These are phyloP conservation scores for Nycticebus coucang DNA, from an alignment of 2,113 vertebrate genomes.

Conservation along the genomic window DNA sequence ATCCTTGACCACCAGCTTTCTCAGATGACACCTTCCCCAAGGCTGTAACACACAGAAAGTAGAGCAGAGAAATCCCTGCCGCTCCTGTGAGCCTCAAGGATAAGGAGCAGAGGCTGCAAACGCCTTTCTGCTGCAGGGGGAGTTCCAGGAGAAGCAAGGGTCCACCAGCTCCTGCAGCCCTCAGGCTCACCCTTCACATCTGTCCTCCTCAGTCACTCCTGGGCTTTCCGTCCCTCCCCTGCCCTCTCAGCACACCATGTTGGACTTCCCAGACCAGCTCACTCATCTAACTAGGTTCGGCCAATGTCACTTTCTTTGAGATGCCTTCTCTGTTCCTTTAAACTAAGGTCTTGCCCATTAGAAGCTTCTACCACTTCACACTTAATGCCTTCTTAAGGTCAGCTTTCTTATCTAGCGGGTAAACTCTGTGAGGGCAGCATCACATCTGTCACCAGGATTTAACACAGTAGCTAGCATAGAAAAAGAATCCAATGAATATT, in stretches of 20 bases:
- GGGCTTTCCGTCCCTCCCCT: neutral
- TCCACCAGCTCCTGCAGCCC: neutral
- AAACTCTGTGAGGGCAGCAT: neutral
- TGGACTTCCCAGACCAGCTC: neutral
- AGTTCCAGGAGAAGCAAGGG: neutral
- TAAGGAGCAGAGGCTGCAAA: neutral
- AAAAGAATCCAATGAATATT: neutral
- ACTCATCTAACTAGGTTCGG: neutral
- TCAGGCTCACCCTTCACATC: neutral
- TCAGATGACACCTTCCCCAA: neutral
- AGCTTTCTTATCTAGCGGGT: neutral
- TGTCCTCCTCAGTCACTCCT: neutral
- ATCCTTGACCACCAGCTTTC: neutral
- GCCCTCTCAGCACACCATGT: neutral
- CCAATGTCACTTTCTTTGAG: neutral
- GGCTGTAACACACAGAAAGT: neutral
- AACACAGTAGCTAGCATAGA: neutral
- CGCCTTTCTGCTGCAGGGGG: neutral
- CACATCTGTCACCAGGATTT: neutral
- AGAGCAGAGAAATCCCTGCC: neutral
- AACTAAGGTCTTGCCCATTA: neutral
- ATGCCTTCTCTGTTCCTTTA: neutral
- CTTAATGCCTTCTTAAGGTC: neutral
- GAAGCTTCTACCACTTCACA: neutral
- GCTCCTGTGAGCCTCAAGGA: neutral